Conservation (phyloP, 1,140 invertebrate species). For the Penaeus japonicus region DNA sequence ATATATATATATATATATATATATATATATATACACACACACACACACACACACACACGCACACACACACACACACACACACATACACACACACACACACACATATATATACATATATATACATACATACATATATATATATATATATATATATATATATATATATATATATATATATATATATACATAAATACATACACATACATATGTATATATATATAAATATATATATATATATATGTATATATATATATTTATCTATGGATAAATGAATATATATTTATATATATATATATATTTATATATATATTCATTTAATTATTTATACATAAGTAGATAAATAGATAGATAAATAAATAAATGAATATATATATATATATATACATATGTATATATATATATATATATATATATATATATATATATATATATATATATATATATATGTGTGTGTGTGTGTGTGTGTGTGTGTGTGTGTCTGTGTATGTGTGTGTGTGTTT, state of each 20-base stretch:
- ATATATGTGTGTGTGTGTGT: background rate
- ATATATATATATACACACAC: background rate
- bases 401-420: background rate
- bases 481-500: no score
- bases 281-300: background rate
- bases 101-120: background rate
- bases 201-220: background rate
- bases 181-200: background rate
- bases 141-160: slow-evolving; percentile 2
- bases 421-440: background rate
- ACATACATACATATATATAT: background rate
- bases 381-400: background rate
- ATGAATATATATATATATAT: background rate
- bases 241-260: background rate
- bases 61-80: background rate
- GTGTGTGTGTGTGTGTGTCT: no score
- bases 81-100: background rate
- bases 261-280: background rate
- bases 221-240: background rate
- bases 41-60: background rate
- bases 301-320: background rate
- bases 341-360: background rate
- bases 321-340: background rate
- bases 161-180: slow-evolving; percentile 3
- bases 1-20: no score